Evolutionary conservation across 2,888 invertebrate species (phyloP), one percentile per base, ranked within the genome.

Genomic region (Amblyjoppa fuscipennis): DNA sequence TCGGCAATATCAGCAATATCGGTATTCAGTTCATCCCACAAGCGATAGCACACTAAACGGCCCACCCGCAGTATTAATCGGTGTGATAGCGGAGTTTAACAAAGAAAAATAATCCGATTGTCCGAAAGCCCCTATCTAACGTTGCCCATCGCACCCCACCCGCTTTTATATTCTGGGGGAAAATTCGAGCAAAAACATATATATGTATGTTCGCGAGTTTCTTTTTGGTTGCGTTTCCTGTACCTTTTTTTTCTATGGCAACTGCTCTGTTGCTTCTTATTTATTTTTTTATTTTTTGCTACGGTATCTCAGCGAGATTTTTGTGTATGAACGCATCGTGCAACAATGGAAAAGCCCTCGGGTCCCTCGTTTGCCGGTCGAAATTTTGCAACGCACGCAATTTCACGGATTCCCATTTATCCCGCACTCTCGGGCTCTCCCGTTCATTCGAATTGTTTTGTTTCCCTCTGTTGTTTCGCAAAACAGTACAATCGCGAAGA

Each of bases 301-400:
- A 69, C 41, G 51, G 41, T 25, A 77, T 76, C 53, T 51, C 82
- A 41, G 41, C 49, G 53, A 77, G 77, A 41, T 59, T 78, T 41
- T 31, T 49, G 25, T 38, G 31, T 78, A 38, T 49, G 71, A 34
- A 28, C 49, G n/a, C 56, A 68, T 61, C 16, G 74, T 49, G 34
- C n/a, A 71, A 78, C 68, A 78, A 78, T 83, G 38, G 83, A 73
- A 73, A 73, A 73, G 78, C 59, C 77, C 78, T 83, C 77, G 77
- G 73, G 77, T 9, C 73, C 25, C 78, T 78, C 83, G 77, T 83
- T 83, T 83, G 38, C 78, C 59, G 77, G 83, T 78, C 59, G 76
- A 77, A 71, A 82, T 77, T 77, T 77, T 71, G 71, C 77, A 66
- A 71, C 71, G 68, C 74, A 79, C 79, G 83, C 45, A 79, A 74